Conservation (phyloP, 1,140 invertebrate species). For the Drosophila bocqueti region DNA sequence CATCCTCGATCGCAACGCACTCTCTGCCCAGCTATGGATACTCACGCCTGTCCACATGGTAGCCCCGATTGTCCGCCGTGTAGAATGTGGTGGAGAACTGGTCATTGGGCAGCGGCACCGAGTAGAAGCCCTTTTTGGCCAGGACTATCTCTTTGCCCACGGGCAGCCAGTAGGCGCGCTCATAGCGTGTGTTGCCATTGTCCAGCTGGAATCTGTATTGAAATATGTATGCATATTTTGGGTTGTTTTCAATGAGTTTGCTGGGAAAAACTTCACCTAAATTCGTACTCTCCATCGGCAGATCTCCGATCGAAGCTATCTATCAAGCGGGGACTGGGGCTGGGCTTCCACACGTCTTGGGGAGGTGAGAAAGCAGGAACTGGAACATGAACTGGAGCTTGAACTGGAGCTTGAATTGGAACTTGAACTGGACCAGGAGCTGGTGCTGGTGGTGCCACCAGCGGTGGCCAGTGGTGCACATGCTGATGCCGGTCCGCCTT, state of each 20-base stretch:
- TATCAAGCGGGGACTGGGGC: constrained; percentile 32
- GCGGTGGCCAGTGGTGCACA: constrained; percentile 58
- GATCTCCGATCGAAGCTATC: constrained; percentile 64
- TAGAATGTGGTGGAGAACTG: constrained; percentile 70
- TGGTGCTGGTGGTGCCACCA: constrained; percentile 33
- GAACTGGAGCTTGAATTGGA: neutral
- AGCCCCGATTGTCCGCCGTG: constrained; percentile 76
- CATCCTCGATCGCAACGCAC: neutral
- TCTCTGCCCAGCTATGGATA: neutral
- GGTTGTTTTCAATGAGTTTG: neutral
- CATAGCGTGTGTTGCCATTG: constrained; percentile 78
- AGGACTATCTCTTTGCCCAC: constrained; percentile 58
- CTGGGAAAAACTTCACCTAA: constrained; percentile 39
- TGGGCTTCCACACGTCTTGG: neutral
- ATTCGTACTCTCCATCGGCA: constrained; percentile 67
- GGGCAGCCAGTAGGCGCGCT: constrained; percentile 75
- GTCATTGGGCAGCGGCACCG: constrained; percentile 61
- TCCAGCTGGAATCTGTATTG: constrained; percentile 60
- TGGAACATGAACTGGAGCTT: neutral
- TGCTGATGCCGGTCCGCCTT: constrained; percentile 38
- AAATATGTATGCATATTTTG: neutral
- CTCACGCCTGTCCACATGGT: constrained; percentile 71
- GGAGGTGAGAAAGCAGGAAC: neutral
- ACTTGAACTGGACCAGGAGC: neutral
- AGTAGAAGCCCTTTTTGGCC: constrained; percentile 73